Conservation (phyloP, 2,113 vertebrate species). For the Odocoileus virginianus region DNA sequence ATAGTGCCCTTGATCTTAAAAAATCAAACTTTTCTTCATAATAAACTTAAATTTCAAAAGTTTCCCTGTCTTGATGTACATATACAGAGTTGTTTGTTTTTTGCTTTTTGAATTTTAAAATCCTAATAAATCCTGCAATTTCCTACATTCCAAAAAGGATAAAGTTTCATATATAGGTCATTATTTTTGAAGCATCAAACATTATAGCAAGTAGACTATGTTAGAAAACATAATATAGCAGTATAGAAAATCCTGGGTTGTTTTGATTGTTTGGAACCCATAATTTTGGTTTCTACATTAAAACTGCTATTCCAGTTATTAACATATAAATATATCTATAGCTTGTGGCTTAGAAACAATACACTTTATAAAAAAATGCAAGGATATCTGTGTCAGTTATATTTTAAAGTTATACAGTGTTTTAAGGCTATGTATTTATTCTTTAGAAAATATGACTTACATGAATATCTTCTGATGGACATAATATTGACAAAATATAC, state of each 20-base stretch:
- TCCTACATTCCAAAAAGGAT: constrained; percentile 35
- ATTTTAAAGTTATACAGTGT: constrained; percentile 80
- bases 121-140: constrained; percentile 30
- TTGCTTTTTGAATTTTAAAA: constrained; percentile 47
- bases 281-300: constrained; percentile 63
- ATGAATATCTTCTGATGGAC: constrained; percentile 78
- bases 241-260: constrained; percentile 45
- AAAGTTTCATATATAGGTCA: constrained; percentile 34
- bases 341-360: constrained; percentile 64
- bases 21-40: constrained; percentile 37
- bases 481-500: constrained; percentile 83
- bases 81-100: constrained; percentile 1
- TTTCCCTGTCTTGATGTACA: constrained; percentile 28
- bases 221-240: constrained; percentile 39
- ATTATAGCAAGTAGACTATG: background rate
- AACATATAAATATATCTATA: constrained; percentile 65
- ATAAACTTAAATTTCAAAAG: constrained; percentile 46
- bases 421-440: constrained; percentile 86
- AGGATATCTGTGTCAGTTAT: constrained; percentile 70
- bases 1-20: constrained; percentile 33
- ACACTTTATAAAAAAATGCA: constrained; percentile 70
- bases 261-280: constrained; percentile 41
- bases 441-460: constrained; percentile 85
- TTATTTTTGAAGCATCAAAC: constrained; percentile 49
- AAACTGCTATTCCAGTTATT: background rate